Evolutionary conservation across 2,888 invertebrate species (phyloP).

Genomic region (Oligia strigilis): DNA sequence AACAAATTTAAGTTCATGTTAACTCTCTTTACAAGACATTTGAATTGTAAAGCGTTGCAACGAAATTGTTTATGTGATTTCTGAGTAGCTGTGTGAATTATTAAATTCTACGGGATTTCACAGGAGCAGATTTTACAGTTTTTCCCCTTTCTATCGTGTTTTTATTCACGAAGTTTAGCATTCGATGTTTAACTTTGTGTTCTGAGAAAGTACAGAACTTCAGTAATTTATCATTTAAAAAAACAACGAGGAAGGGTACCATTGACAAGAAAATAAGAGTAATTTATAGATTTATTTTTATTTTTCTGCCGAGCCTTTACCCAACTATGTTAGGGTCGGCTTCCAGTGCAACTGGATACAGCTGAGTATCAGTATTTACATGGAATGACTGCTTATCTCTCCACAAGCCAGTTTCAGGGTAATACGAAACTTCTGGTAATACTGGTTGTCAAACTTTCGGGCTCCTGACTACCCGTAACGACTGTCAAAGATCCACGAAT

Average conservation of each 20-base stretch:
- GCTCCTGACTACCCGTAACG: neutral
- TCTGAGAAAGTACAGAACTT: neutral
- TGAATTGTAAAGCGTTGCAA: conserved; percentile 45
- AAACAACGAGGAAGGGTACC: neutral
- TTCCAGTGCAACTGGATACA: neutral
- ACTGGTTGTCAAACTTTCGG: neutral
- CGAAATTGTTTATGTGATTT: conserved; percentile 28
- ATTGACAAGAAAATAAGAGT: neutral
- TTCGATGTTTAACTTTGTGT: neutral
- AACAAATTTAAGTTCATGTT: conserved; percentile 43
- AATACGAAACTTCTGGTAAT: neutral
- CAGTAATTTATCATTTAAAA: neutral
- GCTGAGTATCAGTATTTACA: neutral
- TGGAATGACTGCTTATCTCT: neutral
- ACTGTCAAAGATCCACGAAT: neutral
- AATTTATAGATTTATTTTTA: neutral
- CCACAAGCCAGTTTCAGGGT: neutral
- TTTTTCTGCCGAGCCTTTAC: neutral
- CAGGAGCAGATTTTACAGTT: neutral
- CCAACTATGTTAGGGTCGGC: neutral
- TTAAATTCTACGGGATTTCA: conserved; percentile 4
- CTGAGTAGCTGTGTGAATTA: conserved; percentile 12
- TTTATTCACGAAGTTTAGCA: neutral
- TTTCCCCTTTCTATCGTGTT: neutral
- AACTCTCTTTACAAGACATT: conserved; percentile 41